Base-by-base conservation (phyloP, 2,888 invertebrate genomes). In the Sylvicola cinctus region DNA sequence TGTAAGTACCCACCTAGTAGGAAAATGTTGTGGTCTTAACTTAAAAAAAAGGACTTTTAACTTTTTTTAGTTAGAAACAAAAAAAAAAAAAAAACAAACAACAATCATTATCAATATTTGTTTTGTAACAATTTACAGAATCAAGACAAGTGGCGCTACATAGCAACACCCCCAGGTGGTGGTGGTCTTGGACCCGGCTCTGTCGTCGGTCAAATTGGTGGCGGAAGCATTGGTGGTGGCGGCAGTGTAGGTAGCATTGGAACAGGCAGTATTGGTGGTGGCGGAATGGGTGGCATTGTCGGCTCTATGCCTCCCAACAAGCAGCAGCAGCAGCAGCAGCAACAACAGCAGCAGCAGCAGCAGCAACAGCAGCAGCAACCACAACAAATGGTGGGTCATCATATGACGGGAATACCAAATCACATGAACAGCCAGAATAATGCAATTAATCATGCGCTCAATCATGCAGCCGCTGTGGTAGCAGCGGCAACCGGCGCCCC, bases 111-210 rank as follows among this genome's bases (percentile, higher is more conserved):
- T 25, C 11, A 25, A 25, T 25, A 8, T 25, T 25, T 25, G 25
- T 11, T 25, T 8, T 11, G 11, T 8, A 39, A 36, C 45, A 44
- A 32, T 42, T 69, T 73, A 38, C 64, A 81, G 79, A 78, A 71
- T 59, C 78, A 76, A 57, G 81, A 81, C 62, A 83, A 81, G 65
- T 83, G 81, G 80, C 81, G 80, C 55, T 79, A 76, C 58, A 67
- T 75, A 53, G 61, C 72, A 49, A 54, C 69, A 50, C 14, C 28
- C 4, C n/a, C 12, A 4, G 28, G 28, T 6, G 4, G 5, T 8
- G 28, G 28, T 49, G 39, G 54, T 49, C 50, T 55, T 26, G n/a
- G 54, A 57, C 49, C 55, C 62, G 58, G 52, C 31, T 34, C 62
- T 57, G 40, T 46, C 62, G 40, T 62, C 62, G 49, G 40, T 32